Conservation (phyloP, 1,140 invertebrate species). For the Acromyrmex heyeri region DNA sequence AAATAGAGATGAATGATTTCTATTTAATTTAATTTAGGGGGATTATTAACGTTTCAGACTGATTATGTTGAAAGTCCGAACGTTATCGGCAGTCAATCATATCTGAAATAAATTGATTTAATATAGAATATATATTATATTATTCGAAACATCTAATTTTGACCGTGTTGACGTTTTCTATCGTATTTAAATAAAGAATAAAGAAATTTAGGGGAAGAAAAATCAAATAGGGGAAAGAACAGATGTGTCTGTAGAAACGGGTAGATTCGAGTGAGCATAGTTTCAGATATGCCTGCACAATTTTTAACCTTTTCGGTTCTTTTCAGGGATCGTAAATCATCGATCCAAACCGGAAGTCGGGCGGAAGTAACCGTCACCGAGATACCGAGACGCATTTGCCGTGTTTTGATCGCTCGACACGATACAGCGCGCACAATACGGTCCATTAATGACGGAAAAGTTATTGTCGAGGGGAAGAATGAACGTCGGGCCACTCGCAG, state of each 20-base stretch:
- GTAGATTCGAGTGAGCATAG: background rate
- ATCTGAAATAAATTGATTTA: no score
- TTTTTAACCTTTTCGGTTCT: constrained; percentile 5
- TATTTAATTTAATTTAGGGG: no score
- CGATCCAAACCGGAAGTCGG: constrained; percentile 70
- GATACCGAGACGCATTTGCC: constrained; percentile 69
- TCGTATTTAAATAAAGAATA: background rate
- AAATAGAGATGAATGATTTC: background rate
- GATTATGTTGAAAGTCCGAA: no score
- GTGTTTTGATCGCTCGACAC: constrained; percentile 63
- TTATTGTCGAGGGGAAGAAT: constrained; percentile 51
- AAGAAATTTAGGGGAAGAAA: background rate
- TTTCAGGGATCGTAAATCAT: constrained; percentile 77
- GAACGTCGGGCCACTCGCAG: background rate
- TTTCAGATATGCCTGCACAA: constrained; percentile 2
- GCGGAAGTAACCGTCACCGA: constrained; percentile 60
- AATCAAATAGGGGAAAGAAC: background rate
- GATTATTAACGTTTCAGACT: no score
- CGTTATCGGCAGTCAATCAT: no score
- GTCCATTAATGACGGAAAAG: constrained; percentile 57
- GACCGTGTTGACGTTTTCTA: no score
- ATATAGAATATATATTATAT: no score
- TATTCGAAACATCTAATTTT: no score
- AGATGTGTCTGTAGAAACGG: background rate
- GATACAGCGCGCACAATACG: constrained; percentile 46